These are phyloP conservation scores for Charanyca ferruginea DNA, from an alignment of 2,888 invertebrate genomes.

Conservation along the genomic window DNA sequence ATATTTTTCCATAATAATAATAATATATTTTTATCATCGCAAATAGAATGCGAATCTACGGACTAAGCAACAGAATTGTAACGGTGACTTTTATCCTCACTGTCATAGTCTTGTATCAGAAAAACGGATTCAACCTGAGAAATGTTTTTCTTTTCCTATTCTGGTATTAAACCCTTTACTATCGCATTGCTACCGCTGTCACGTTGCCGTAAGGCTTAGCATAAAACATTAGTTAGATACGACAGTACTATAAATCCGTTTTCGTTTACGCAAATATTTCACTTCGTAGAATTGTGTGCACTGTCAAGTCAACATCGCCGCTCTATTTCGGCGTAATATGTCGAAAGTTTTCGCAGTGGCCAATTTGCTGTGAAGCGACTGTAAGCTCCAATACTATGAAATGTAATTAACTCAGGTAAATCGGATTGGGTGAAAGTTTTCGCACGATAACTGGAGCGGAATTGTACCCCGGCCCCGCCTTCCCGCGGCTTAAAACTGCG, in stretches of 20 bases:
- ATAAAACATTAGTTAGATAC: slow-evolving; percentile 14
- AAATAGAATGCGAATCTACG: not conserved
- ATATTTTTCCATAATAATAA: not conserved
- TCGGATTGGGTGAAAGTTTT: slow-evolving; percentile 88
- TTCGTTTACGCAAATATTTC: not conserved
- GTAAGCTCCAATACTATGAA: slow-evolving; percentile 83
- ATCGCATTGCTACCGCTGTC: slow-evolving; percentile 24
- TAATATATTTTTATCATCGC: not conserved
- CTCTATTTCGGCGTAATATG: not conserved
- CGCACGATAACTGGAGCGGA: slow-evolving; percentile 87
- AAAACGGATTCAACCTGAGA: slow-evolving; percentile 17
- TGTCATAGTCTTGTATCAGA: slow-evolving; percentile 10
- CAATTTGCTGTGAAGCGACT: slow-evolving; percentile 62
- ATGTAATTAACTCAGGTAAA: slow-evolving; percentile 90
- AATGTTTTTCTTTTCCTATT: slow-evolving; percentile 12
- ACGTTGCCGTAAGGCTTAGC: not conserved
- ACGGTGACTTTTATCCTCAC: slow-evolving; percentile 10
- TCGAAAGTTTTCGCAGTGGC: slow-evolving; percentile 37
- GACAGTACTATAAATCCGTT: too few species aligned
- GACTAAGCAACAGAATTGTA: slow-evolving; percentile 8
- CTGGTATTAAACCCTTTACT: slow-evolving; percentile 21
- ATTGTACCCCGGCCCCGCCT: slow-evolving; percentile 61
- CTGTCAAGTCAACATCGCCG: slow-evolving; percentile 6
- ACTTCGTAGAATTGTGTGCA: slow-evolving; percentile 22
- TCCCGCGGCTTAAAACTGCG: slow-evolving; percentile 60